Base-by-base conservation (phyloP, 37 sponge, comb jelly and placozoan species). In the Ianthella basta region DNA sequence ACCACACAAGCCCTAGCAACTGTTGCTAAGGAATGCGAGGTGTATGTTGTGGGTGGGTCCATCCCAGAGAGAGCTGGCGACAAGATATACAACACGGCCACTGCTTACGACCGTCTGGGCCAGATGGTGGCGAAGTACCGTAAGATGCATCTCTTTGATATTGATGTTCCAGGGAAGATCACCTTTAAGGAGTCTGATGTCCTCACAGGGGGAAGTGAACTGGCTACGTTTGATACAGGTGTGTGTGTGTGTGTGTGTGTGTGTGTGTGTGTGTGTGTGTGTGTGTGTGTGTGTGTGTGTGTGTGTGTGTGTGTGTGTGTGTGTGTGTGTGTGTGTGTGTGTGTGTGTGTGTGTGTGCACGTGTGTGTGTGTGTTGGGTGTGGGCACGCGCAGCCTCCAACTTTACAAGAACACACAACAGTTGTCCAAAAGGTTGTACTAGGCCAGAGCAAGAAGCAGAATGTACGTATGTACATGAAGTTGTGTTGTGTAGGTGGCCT, bases 101-200 rank as follows among this genome's bases (percentile, higher is more conserved):
- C 93, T 44, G 94, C 87, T 30, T 99, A 93, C 83, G 78, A 78
- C 19, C 97, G 95, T 21, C 54, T 23, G 30, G 99, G 99, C 16
- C 72, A 89, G 19, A 56, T 95, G 85, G 53, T 99, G 63, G 92
- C 92, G 55, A 95, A 91, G 72, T 92, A 92, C 80, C 84, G 97
- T 68, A 99, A 99, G 93, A 90, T 97, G 88, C 99, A 98, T 38
- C 73, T 98, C 39, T 96, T 96, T 93, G 99, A 99, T 70, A 95
- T 99, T 65, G 95, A 99, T 78, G 82, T 99, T 40, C 99, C 99
- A 32, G 99, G 99, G 23, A 91, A 93, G 85, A 94, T 96, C 29
- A 80, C 32, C 15, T 96, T 96, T 86, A 73, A 87, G 19, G 99
- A 99, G 72, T 96, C 99, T 15, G 94, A 93, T 0, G 72, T 69